Conservation (phyloP, 2,888 invertebrate genomes). For the Periphyllus acericola region DNA sequence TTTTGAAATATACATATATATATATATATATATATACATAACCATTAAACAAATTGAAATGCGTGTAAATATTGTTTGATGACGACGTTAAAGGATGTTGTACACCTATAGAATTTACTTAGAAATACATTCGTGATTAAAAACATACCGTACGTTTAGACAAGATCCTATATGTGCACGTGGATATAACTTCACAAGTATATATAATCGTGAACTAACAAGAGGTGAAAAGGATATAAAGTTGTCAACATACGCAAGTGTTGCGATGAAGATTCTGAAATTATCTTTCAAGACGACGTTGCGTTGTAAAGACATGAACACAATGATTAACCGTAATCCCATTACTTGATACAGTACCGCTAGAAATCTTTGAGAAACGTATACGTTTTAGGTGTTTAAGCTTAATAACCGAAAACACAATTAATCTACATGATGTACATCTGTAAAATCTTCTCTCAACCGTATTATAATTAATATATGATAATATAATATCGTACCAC, state of each 20-base stretch:
- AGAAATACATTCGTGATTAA: neutral
- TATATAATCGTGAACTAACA: neutral
- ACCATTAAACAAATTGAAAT: neutral
- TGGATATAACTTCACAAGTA: neutral
- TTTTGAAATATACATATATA: neutral
- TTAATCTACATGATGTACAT: no score
- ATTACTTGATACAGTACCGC: neutral
- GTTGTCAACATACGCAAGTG: slow-evolving; percentile 13
- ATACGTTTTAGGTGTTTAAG: neutral
- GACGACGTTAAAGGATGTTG: no score
- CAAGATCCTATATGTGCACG: neutral
- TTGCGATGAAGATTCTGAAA: neutral
- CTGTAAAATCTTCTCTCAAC: no score
- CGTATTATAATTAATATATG: no score
- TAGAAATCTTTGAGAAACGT: neutral
- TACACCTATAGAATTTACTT: no score
- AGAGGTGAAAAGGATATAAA: neutral
- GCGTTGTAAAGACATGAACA: slow-evolving; percentile 11
- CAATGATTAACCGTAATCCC: slow-evolving; percentile 33
- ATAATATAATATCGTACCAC: no score
- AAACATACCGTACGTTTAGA: neutral
- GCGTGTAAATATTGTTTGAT: neutral
- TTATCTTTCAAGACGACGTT: slow-evolving; percentile 6
- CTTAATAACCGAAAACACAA: neutral
- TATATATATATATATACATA: neutral